phyloP scores from a whole-genome alignment of 1,140 invertebrate genomes.

The Cyrtorhinus lividipennis region DNA sequence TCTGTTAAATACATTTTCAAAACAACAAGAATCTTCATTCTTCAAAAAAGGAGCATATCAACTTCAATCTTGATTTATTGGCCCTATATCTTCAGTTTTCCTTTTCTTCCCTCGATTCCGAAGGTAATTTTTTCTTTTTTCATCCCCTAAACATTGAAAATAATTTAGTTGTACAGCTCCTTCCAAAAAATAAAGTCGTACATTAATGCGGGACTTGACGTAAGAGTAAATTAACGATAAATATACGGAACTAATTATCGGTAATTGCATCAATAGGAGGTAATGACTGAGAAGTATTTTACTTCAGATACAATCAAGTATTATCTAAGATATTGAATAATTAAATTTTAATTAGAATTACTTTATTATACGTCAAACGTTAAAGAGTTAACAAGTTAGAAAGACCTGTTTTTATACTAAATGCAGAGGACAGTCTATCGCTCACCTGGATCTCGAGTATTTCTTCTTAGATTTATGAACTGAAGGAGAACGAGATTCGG shows the following conservation, averaged over 20 bases:
- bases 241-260: too few species aligned
- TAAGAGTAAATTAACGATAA: too few species aligned
- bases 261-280: too few species aligned
- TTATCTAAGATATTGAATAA: too few species aligned
- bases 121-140: conserved; percentile 2
- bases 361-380: too few species aligned
- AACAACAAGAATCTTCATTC: conserved; percentile 7
- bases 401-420: too few species aligned
- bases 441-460: conserved; percentile 16
- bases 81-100: conserved; percentile 8
- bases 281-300: too few species aligned
- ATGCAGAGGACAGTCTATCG: too few species aligned
- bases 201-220: not conserved
- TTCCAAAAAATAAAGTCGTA: not conserved
- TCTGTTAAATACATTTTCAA: not conserved
- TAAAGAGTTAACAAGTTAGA: too few species aligned
- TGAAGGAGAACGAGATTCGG: conserved; percentile 13
- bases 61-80: conserved; percentile 2
- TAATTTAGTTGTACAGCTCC: conserved; percentile 8
- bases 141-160: conserved; percentile 16
- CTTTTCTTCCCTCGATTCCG: conserved; percentile 8
- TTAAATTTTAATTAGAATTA: too few species aligned
- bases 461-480: conserved; percentile 18
- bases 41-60: conserved; percentile 4
- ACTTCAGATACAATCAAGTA: too few species aligned